Base-by-base conservation (phyloP, 2,888 invertebrate genomes). In the Sinopyrophorus schimmeli region DNA sequence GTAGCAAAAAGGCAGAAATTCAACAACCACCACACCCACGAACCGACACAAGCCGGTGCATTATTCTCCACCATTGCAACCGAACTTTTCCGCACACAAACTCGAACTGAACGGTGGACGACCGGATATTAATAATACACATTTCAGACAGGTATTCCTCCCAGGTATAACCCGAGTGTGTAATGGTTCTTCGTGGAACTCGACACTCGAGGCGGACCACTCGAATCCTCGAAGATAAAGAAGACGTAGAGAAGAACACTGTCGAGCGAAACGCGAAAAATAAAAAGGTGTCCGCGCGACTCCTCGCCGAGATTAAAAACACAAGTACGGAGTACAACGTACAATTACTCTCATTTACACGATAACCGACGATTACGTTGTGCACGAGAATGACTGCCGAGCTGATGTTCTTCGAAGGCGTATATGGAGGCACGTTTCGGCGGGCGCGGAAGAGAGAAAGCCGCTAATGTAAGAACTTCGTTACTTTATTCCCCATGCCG, bases 71-170 rank as follows among this genome's bases (percentile, higher is more conserved):
- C 5, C 30, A 34, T 34, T 21, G 35, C 35, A 32, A 5, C 16
- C 31, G 41, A 18, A 43, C 43, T 32, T 42, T 38, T 34, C 41
- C 18, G 24, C 28, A 48, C 49, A 32, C 32, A 23, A 32, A 43
- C 38, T 9, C 18, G 21, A 32, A 49, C 49, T 49, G 43, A 27
- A 41, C 26, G 42, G 10, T 23, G 31, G 21, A 37, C 48, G 37
- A 48, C 49, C 49, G 49, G 49, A 49, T 49, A 49, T 49, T 49
- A 43, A 49, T 49, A 49, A 49, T 39, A 28, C 49, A 43, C 49
- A 49, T 43, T 38, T 38, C 42, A 43, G 43, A 32, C 49, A 49
- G 49, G 49, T 49, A 49, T 26, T 28, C 43, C 41, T 34, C 37
- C 37, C 27, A 41, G 28, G 26, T 30, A 21, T 10, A 7, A n/a